phyloP scores from a whole-genome alignment of 2,797 vertebrate species.

The Chaenodraco wilsoni region DNA sequence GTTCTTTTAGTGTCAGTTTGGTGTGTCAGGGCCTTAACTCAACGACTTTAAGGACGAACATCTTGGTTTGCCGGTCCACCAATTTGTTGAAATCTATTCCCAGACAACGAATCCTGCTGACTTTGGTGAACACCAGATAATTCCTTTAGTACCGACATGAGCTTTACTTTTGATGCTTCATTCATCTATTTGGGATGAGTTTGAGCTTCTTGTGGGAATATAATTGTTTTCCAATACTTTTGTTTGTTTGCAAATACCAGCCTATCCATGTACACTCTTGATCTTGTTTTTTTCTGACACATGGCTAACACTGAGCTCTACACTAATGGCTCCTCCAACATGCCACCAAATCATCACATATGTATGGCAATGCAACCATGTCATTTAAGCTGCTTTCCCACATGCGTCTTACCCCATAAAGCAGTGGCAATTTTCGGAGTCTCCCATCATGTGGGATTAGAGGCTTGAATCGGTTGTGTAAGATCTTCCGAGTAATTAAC shows the following conservation, averaged over 20 bases:
- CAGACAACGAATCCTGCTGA: neutral
- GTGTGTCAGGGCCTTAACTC: no score
- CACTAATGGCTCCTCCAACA: neutral
- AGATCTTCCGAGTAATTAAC: conserved; percentile 33
- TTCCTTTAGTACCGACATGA: neutral
- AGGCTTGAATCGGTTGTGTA: conserved; percentile 20
- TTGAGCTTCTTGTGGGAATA: neutral
- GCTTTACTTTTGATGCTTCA: neutral
- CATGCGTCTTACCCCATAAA: conserved; percentile 20
- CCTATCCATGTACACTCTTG: neutral
- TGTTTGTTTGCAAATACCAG: neutral
- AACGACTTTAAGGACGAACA: neutral
- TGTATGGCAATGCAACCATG: conserved; percentile 2
- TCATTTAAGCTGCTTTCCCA: conserved; percentile 29
- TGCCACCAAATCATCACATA: neutral
- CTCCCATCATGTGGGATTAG: conserved; percentile 31
- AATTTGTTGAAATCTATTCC: neutral
- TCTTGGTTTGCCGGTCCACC: neutral
- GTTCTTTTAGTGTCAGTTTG: no score
- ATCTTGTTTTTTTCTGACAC: neutral
- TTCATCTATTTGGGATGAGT: neutral
- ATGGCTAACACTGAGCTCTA: neutral
- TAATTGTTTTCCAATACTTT: neutral
- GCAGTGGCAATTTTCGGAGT: conserved; percentile 16
- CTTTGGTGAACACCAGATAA: neutral